Conservation (phyloP, 2,113 vertebrate species). For the Entomyzon cyanotis region DNA sequence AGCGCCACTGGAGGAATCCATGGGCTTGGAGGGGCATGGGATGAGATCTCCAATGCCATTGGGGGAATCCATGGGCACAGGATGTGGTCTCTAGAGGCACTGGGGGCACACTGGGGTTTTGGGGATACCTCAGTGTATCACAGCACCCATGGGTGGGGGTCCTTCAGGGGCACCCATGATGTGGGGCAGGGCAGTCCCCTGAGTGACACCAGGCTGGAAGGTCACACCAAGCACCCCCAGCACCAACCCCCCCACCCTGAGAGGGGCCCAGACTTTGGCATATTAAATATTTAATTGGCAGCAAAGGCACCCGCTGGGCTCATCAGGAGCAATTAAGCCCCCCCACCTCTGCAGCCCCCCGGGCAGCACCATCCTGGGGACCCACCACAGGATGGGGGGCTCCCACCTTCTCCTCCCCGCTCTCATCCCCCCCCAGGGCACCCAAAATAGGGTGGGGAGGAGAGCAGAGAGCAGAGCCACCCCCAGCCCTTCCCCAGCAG, state of each 20-base stretch:
- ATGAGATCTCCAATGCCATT: not conserved
- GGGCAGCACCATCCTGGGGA: not conserved
- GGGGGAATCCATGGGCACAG: not conserved
- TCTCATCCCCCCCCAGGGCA: not conserved
- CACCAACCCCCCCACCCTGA: rapidly evolving
- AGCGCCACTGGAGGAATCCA: not conserved
- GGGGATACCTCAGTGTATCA: too few species aligned
- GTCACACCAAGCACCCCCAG: not conserved
- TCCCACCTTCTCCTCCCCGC: not conserved
- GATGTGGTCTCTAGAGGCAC: too few species aligned
- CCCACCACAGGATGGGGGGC: not conserved
- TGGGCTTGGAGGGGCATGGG: not conserved
- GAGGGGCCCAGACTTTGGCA: not conserved
- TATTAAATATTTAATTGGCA: conserved; percentile 50
- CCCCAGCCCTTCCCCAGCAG: not conserved
- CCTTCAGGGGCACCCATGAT: rapidly evolving
- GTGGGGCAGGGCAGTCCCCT: not conserved
- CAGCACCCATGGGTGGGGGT: not conserved
- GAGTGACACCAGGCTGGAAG: not conserved
- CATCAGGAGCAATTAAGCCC: not conserved
- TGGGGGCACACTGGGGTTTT: not conserved
- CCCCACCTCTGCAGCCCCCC: not conserved
- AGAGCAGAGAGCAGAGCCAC: not conserved
- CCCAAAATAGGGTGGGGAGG: rapidly evolving
- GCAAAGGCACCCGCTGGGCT: not conserved